Evolutionary conservation across 1,140 invertebrate species (phyloP).

Genomic region (Venustaconcha ellipsiformis): DNA sequence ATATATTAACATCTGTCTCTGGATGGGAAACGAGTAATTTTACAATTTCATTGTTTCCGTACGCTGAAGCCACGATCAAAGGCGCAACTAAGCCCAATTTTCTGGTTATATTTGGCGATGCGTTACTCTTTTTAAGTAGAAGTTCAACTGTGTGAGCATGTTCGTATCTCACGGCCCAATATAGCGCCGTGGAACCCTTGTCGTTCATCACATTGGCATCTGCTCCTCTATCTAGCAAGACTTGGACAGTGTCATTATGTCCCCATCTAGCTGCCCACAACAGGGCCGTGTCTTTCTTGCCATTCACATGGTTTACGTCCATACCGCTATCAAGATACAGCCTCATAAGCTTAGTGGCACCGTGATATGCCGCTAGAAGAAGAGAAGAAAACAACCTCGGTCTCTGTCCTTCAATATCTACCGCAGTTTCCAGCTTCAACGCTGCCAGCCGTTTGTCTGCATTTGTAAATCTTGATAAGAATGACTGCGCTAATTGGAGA

Average conservation of each 20-base stretch:
- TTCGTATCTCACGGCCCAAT: conserved; percentile 64
- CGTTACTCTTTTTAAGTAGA: conserved; percentile 48
- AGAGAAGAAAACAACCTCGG: conserved; percentile 58
- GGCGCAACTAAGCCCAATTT: conserved; percentile 61
- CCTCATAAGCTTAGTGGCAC: conserved; percentile 49
- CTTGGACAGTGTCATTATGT: conserved; percentile 37
- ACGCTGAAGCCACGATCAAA: conserved; percentile 56
- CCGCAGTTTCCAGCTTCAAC: conserved; percentile 50
- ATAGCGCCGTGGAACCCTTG: conserved; percentile 65
- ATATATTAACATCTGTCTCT: conserved; percentile 53
- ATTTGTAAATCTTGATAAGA: conserved; percentile 40
- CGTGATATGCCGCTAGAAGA: conserved; percentile 57
- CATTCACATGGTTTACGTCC: conserved; percentile 56
- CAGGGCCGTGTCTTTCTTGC: conserved; percentile 60
- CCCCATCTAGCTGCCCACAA: conserved; percentile 62
- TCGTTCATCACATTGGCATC: conserved; percentile 59
- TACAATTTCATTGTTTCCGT: conserved; percentile 53
- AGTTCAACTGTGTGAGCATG: conserved; percentile 47
- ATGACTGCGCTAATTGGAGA: conserved; percentile 36
- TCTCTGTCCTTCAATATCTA: conserved; percentile 59
- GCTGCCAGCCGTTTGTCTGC: conserved; percentile 15
- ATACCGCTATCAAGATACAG: conserved; percentile 47
- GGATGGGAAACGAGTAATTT: conserved; percentile 44
- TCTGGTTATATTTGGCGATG: conserved; percentile 51
- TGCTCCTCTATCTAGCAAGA: conserved; percentile 41